Evolutionary conservation across 92 coral and sea anemone genomes (phyloP).

Genomic region (Diadumene lineata): DNA sequence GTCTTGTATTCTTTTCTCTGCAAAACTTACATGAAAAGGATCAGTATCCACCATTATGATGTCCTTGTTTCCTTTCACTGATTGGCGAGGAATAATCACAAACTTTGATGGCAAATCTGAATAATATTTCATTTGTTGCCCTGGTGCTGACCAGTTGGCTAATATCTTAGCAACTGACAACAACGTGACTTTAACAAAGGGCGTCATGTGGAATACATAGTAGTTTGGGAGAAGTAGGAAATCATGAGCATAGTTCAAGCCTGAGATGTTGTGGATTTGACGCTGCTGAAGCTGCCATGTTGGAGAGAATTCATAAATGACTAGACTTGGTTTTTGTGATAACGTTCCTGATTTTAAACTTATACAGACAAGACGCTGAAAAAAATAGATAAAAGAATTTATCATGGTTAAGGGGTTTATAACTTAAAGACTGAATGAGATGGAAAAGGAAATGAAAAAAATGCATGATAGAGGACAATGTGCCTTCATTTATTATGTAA

Average conservation of each 20-base stretch:
- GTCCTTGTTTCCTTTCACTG: slow-evolving; percentile 25
- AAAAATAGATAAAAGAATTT: not conserved
- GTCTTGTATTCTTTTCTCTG: no score
- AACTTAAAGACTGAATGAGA: no score
- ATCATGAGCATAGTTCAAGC: slow-evolving; percentile 79
- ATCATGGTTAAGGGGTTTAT: no score
- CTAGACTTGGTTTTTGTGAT: slow-evolving; percentile 51
- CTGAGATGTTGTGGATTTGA: slow-evolving; percentile 68
- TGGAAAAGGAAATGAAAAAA: no score
- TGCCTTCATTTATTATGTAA: no score
- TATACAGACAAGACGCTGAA: slow-evolving; percentile 76
- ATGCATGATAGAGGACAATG: no score
- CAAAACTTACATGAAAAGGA: slow-evolving; percentile 91
- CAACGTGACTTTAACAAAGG: slow-evolving; percentile 66
- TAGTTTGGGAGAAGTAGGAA: slow-evolving; percentile 76
- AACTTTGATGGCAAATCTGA: slow-evolving; percentile 80
- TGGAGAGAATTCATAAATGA: slow-evolving; percentile 68
- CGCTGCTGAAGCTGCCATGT: slow-evolving; percentile 66
- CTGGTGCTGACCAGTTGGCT: slow-evolving; percentile 60
- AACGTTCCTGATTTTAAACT: slow-evolving; percentile 69
- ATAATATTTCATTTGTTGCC: slow-evolving; percentile 70
- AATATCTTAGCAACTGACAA: slow-evolving; percentile 49
- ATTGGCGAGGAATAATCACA: slow-evolving; percentile 79
- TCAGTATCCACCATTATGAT: slow-evolving; percentile 78
- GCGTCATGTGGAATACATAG: slow-evolving; percentile 81